Evolutionary conservation across 2,888 invertebrate genomes (phyloP).

Genomic region (Ochropleura leucogaster): DNA sequence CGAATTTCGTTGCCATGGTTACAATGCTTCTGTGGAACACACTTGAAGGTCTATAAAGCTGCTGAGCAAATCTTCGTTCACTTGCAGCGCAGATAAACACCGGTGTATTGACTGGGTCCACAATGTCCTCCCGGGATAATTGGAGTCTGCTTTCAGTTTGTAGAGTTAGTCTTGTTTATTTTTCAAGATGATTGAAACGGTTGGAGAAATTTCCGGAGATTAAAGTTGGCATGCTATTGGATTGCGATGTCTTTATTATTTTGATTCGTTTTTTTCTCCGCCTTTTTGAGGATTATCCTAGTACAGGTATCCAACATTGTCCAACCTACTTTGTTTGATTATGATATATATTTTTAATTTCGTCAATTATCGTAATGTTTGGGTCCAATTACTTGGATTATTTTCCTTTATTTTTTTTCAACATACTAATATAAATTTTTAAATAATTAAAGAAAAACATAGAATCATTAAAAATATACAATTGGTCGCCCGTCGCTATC

Average conservation of each 20-base stretch:
- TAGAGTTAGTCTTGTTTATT: slow-evolving; percentile 18
- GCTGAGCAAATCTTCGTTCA: slow-evolving; percentile 47
- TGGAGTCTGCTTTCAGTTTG: slow-evolving; percentile 32
- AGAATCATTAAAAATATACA: too few relatives aligned
- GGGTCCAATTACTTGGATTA: too few relatives aligned
- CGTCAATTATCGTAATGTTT: too few relatives aligned
- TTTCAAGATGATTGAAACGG: slow-evolving; percentile 12
- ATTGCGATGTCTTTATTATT: neutral
- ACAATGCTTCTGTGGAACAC: slow-evolving; percentile 36
- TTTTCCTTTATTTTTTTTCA: too few relatives aligned
- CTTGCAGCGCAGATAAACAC: slow-evolving; percentile 45
- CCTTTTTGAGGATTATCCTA: too few relatives aligned
- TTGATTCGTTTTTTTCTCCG: too few relatives aligned
- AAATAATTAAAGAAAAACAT: too few relatives aligned
- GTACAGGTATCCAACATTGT: too few relatives aligned
- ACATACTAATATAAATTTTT: too few relatives aligned
- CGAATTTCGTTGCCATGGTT: slow-evolving; percentile 19
- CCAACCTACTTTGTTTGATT: too few relatives aligned
- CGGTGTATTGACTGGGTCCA: slow-evolving; percentile 35
- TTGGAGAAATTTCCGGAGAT: neutral
- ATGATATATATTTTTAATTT: too few relatives aligned
- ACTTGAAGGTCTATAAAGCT: slow-evolving; percentile 27
- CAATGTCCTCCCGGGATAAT: slow-evolving; percentile 44
- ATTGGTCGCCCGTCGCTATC: too few relatives aligned
- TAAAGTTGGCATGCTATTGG: neutral